Evolutionary conservation across 2,797 vertebrate species (phyloP).

Genomic region (Alosa sapidissima): DNA sequence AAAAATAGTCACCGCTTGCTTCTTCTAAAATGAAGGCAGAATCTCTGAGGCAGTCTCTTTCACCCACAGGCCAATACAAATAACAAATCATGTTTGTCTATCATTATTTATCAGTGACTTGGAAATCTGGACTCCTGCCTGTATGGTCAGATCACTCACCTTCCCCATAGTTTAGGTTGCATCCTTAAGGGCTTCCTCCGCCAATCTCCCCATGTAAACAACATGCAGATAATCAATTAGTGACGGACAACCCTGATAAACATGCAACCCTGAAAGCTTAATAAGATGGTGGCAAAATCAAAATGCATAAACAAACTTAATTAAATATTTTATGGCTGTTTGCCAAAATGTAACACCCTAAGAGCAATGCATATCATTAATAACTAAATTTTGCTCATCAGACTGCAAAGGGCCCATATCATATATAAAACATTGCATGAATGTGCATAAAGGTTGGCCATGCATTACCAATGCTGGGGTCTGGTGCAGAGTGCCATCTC

Average conservation of each 20-base stretch:
- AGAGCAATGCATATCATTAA: slow-evolving; percentile 70
- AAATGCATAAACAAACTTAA: slow-evolving; percentile 45
- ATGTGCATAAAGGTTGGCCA: slow-evolving; percentile 47
- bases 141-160: background rate
- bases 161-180: background rate
- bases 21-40: background rate
- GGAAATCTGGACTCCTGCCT: background rate
- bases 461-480: slow-evolving; percentile 36
- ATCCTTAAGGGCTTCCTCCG: background rate
- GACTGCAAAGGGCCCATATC: slow-evolving; percentile 71
- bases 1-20: background rate
- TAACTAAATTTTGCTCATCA: slow-evolving; percentile 74
- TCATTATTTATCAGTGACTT: background rate
- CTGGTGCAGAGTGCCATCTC: background rate
- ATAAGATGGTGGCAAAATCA: slow-evolving; percentile 23
- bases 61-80: background rate
- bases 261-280: slow-evolving; percentile 9
- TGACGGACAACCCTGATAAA: slow-evolving; percentile 4
- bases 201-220: slow-evolving; percentile 12
- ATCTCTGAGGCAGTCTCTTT: background rate
- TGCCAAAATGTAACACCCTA: slow-evolving; percentile 64
- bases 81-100: background rate
- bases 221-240: slow-evolving; percentile 20
- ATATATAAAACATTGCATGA: slow-evolving; percentile 71
- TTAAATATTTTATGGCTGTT: slow-evolving; percentile 76